phyloP scores from a whole-genome alignment of 2,888 invertebrate species.

The Branchipolynoe longqiensis region DNA sequence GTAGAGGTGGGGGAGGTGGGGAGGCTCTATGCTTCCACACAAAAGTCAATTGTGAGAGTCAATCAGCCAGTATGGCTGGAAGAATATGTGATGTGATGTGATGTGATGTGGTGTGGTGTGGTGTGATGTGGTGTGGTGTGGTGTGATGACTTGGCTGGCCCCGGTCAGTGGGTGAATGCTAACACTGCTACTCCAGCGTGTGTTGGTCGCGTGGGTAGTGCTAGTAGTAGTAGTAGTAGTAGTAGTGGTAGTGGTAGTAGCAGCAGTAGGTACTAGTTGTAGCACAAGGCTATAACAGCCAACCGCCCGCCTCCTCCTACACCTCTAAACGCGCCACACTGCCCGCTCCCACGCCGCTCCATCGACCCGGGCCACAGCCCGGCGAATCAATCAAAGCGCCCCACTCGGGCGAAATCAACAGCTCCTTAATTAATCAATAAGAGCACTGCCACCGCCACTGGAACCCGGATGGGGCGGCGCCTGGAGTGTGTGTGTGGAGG shows the following conservation, averaged over 20 bases:
- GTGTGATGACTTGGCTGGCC: no score
- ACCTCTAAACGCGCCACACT: background rate
- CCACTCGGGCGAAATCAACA: conserved; percentile 32
- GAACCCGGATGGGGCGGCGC: background rate
- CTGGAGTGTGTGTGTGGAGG: background rate
- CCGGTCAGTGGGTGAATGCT: no score
- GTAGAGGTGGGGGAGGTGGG: no score
- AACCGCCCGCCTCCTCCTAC: background rate
- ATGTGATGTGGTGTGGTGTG: no score
- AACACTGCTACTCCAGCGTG: background rate
- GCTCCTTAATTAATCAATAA: conserved; percentile 42
- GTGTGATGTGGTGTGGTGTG: no score
- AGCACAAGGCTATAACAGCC: background rate
- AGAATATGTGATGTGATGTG: no score
- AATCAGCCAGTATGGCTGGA: no score
- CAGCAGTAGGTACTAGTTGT: background rate
- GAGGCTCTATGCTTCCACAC: no score
- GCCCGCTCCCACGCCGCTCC: conserved; percentile 10
- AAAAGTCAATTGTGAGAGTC: no score
- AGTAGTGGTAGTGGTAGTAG: background rate
- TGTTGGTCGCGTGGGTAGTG: no score
- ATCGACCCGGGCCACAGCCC: conserved; percentile 9
- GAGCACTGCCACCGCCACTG: background rate
- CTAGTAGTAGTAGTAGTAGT: background rate
- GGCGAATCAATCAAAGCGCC: conserved; percentile 14